Conservation (phyloP, 2,113 vertebrate species). For the Istiophorus platypterus region DNA sequence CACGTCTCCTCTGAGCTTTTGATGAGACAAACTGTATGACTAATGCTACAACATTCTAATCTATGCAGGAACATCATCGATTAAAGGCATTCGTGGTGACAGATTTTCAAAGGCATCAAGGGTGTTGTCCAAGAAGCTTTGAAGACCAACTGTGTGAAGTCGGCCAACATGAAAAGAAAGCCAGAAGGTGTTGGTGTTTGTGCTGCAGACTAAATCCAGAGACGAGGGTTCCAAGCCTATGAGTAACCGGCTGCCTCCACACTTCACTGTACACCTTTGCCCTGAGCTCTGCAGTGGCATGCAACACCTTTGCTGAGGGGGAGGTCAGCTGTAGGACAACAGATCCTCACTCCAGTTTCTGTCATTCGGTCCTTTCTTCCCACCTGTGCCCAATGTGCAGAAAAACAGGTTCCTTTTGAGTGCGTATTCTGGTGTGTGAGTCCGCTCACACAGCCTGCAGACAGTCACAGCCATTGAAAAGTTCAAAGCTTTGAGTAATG, state of each 20-base stretch:
- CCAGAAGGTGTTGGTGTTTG: conserved; percentile 41
- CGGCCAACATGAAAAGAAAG: conserved; percentile 42
- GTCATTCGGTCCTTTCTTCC: conserved; percentile 34
- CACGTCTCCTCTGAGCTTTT: neutral
- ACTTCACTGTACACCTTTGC: conserved; percentile 1
- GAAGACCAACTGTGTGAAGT: conserved; percentile 53
- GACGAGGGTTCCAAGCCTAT: conserved; percentile 41
- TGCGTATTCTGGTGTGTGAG: neutral
- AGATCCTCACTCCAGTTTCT: conserved; percentile 38
- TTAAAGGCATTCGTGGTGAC: conserved; percentile 39
- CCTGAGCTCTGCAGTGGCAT: conserved; percentile 13
- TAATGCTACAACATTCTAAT: conserved; percentile 33
- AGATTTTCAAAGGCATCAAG: conserved; percentile 14
- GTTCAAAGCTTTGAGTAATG: conserved; percentile 65
- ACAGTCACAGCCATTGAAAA: conserved; percentile 39
- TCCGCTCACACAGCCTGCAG: conserved; percentile 31
- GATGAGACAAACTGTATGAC: conserved; percentile 44
- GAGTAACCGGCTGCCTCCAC: conserved; percentile 65
- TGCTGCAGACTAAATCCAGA: conserved; percentile 23
- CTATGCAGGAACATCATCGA: conserved; percentile 32
- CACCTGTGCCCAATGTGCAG: conserved; percentile 60
- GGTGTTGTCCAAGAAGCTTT: conserved; percentile 40
- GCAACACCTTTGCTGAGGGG: conserved; percentile 12
- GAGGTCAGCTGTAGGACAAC: conserved; percentile 61
- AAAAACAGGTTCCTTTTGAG: conserved; percentile 59